Percentiles rank a stretch among this genome's conserved stretches.
These are phyloP conservation scores for Chrysopa pallens DNA, from an alignment of 1,140 invertebrate species.

Conservation along the genomic window DNA sequence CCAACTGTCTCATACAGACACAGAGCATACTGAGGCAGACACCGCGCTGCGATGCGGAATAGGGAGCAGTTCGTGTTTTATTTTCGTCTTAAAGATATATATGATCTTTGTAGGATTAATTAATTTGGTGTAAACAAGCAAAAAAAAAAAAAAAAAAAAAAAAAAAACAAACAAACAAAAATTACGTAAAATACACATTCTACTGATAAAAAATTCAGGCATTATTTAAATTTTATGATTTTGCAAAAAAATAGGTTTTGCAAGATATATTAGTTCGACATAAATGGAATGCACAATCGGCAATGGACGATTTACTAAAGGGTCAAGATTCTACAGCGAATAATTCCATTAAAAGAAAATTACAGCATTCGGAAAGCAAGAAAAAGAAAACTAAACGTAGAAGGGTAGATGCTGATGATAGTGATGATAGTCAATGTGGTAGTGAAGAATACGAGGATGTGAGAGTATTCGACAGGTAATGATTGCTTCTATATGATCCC, in stretches of 20 bases:
- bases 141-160: too few species aligned
- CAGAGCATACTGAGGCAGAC: too few species aligned
- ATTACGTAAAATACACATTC: neutral
- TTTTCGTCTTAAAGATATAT: too few species aligned
- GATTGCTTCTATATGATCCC: too few species aligned
- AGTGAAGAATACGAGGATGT: conserved; percentile 10
- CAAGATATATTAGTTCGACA: conserved; percentile 16
- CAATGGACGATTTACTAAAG: conserved; percentile 12
- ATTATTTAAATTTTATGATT: conserved; percentile 5
- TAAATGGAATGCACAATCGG: conserved; percentile 15
- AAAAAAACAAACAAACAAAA: too few species aligned
- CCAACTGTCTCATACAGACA: too few species aligned
- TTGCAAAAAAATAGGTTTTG: conserved; percentile 12
- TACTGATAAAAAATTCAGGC: too few species aligned
- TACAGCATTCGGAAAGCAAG: conserved; percentile 7
- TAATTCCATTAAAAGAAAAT: conserved; percentile 12
- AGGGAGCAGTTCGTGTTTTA: too few species aligned
- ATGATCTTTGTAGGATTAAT: too few species aligned
- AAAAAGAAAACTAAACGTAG: neutral
- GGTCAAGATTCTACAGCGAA: conserved; percentile 5
- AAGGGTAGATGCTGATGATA: conserved; percentile 9
- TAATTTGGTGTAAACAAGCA: too few species aligned
- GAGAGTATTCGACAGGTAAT: conserved; percentile 19
- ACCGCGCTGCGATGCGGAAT: too few species aligned
- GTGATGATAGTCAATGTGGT: conserved; percentile 14